Percentiles rank a stretch among this genome's conserved stretches.
Evolutionary conservation across 2,888 invertebrate species (phyloP).

Genomic region (Netelia virgata): DNA sequence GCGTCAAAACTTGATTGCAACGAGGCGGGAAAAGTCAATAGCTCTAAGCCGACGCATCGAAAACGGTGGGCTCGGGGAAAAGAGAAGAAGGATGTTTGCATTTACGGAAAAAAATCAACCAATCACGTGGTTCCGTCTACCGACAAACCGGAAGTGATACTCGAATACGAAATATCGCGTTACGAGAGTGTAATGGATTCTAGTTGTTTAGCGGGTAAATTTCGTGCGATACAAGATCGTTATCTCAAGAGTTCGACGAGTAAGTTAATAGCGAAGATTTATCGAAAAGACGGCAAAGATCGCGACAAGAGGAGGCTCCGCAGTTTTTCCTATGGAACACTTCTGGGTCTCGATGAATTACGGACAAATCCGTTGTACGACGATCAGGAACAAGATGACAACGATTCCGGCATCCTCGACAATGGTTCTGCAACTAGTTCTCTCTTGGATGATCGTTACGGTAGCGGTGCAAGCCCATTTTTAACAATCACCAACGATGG

Average conservation of each 20-base stretch:
- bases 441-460: slow-evolving; percentile 85
- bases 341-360: slow-evolving; percentile 91
- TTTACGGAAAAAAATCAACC: slow-evolving; percentile 13
- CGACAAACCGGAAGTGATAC: slow-evolving; percentile 31
- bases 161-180: slow-evolving; percentile 62
- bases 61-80: slow-evolving; percentile 74
- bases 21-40: slow-evolving; percentile 66
- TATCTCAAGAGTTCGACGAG: slow-evolving; percentile 90
- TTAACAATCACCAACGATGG: slow-evolving; percentile 66
- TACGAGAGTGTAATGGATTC: slow-evolving; percentile 81
- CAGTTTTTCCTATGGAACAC: slow-evolving; percentile 91
- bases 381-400: slow-evolving; percentile 89
- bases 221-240: slow-evolving; percentile 90
- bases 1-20: slow-evolving; percentile 63
- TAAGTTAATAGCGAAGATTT: slow-evolving; percentile 89
- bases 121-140: slow-evolving; percentile 26
- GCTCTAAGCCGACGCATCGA: slow-evolving; percentile 65
- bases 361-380: slow-evolving; percentile 89
- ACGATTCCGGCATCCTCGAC: slow-evolving; percentile 91
- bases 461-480: slow-evolving; percentile 77
- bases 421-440: slow-evolving; percentile 90
- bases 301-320: slow-evolving; percentile 85
- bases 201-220: slow-evolving; percentile 89
- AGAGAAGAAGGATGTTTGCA: slow-evolving; percentile 57
- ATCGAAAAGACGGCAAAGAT: slow-evolving; percentile 83